Base-by-base conservation (phyloP, 2,888 invertebrate genomes). In the Cheilosia urbana region DNA sequence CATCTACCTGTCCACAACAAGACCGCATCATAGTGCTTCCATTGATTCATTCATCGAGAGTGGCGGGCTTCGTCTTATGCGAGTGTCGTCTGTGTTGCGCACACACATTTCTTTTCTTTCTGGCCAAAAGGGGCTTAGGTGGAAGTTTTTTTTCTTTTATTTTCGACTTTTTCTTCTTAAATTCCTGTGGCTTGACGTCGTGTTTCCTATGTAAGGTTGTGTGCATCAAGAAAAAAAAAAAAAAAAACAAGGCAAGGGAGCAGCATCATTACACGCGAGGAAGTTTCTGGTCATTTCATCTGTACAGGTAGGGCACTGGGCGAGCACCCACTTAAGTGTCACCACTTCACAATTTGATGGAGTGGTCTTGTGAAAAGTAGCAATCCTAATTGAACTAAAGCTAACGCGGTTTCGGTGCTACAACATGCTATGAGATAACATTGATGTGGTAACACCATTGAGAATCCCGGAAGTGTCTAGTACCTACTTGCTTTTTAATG, bases 21-120 rank as follows among this genome's bases (percentile, higher is more conserved):
- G 53, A 55, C 51, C 62, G 63, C 76, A 68, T 81, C 58, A 63
- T 49, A 30, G 58, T 66, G 37, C 47, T 47, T 47, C 71, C 68
- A 68, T 68, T 42, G 57, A 24, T 40, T 73, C 73, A 75, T 57
- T 75, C 58, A 49, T 58, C 37, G 47, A 37, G 58, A 58, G 69
- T 58, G 47, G 71, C 40, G 60, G 40, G 40, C 27, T 27, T 6
- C 27, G 27, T 27, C 37, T 24, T 76, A 17, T 68, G 53, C 72
- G 27, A 62, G 66, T 45, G 75, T 30, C 62, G 71, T 66, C 42
- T 72, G 55, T 40, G 62, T 30, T 60, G 66, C 66, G 40, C 65
- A 37, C 55, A 57, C 66, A 53, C 71, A 49, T 83, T 83, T 78
- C 83, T 83, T 83, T 84, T 75, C 79, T 75, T 75, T 84, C 84